Evolutionary conservation across 2,888 invertebrate genomes (phyloP), one percentile per base, ranked within the genome.

Genomic region (Chalcis sispes): DNA sequence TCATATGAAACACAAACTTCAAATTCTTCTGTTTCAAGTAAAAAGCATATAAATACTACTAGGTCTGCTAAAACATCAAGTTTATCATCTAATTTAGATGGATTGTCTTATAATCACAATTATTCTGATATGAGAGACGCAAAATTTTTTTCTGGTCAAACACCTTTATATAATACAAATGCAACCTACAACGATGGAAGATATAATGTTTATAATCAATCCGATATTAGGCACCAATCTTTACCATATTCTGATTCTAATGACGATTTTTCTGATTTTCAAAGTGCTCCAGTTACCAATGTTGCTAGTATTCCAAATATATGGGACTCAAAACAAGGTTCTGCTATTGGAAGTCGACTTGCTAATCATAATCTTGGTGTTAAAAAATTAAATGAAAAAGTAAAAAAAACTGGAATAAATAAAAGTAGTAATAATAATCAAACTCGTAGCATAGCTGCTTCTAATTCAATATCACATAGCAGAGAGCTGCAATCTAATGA

Each of bases 251-350:
- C 81, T 0, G 84, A 85, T 62, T 77, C 79, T 1, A 81, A 70
- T 52, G 90, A 90, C 78, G 90, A 90, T 18, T 90, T 90, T 80
- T 88, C 89, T 0, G 90, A 91, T 32, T 90, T 90, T 79, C 90
- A 90, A 82, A 90, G 90, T 81, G 88, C 87, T 61, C 86, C 84
- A 3, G 77, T 79, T 69, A 74, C 72, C 65, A 82, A 74, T 56
- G 73, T 81, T 72, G 82, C 86, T 0, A 83, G 71, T 54, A 80
- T 85, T 73, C 81, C 86, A 1, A 76, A 61, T 18, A 83, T 85
- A 40, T 82, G 83, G 83, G 88, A 88, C 70, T 83, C 83, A 0
- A 88, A 85, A 70, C 85, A 85, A 70, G 87, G 88, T 13, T 87
- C 89, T 5, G 88, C 89, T 2, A 88, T 90, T 62, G 90, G 90